Evolutionary conservation across 2,113 vertebrate genomes (phyloP), one percentile per base, ranked within the genome.

Genomic region (Colossoma macropomum): DNA sequence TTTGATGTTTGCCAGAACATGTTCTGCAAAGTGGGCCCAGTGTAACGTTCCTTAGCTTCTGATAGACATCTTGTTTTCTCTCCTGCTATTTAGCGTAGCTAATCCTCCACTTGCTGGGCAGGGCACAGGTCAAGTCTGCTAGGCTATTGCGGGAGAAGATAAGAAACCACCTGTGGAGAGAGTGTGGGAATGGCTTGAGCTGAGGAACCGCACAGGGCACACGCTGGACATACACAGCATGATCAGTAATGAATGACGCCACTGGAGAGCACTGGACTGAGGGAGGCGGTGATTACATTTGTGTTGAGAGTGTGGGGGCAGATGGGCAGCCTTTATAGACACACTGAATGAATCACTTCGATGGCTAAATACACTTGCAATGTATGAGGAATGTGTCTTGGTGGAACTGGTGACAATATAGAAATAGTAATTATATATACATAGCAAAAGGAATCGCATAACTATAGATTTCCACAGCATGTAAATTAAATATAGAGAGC

Each of bases 61-160:
- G 30, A 59, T 38, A 59, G 12, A 27, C 25, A 23, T 50, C 8
- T 19, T 54, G 52, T 19, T 54, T 54, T 16, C 17, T 54, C 52
- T 19, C 11, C 10, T 13, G 1, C 48, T 13, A 10, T 50, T 50
- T 15, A 45, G 41, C 4, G 4, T 19, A 56, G 27, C 6, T 69
- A 79, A 79, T 56, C 65, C 63, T 34, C 54, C 25, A 13, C 21
- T 69, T 7, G 52, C 63, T 69, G 63, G 50, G 16, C 56, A 54
- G 63, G 27, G 48, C 19, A 25, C 27, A 69, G 27, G 45, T 56
- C n/a, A 23, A 50, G 45, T 48, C 30, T 0, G 0, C 68, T 59
- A 17, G 5, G 21, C 21, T 60, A 23, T 38, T 34, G 73, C 2
- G 6, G 52, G 52, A 27, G 56, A 50, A 21, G 60, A 65, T 21